Conservation (phyloP, 2,113 vertebrate species). For the Polyodon spathula region DNA sequence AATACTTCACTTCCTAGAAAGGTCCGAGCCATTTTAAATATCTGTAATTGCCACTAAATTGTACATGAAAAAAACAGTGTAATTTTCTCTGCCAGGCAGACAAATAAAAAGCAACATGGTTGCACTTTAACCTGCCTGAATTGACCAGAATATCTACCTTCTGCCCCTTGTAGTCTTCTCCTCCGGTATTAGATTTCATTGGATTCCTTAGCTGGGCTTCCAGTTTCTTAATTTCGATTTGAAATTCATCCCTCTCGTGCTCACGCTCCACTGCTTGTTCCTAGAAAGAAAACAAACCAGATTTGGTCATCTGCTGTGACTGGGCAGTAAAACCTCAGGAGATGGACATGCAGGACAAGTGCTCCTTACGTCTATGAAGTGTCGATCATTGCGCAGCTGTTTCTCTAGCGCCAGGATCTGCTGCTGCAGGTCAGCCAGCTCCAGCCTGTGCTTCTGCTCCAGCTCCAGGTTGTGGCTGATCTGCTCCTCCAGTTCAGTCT, state of each 20-base stretch:
- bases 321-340: neutral
- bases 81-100: too few relatives aligned
- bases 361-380: conserved; percentile 83
- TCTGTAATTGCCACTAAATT: too few relatives aligned
- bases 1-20: too few relatives aligned
- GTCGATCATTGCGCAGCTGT: conserved; percentile 78
- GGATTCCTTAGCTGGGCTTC: conserved; percentile 69
- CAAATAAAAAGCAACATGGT: too few relatives aligned
- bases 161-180: conserved; percentile 44
- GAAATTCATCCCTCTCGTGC: conserved; percentile 90
- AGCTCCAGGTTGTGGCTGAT: conserved; percentile 56
- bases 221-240: conserved; percentile 82
- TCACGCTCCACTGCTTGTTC: conserved; percentile 88
- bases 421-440: conserved; percentile 68
- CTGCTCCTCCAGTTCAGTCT: conserved; percentile 82
- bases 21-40: too few relatives aligned
- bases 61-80: too few relatives aligned
- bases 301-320: neutral
- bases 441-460: conserved; percentile 52
- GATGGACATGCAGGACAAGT: neutral
- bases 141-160: conserved; percentile 48
- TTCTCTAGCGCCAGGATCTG: conserved; percentile 80
- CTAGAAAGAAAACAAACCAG: conserved; percentile 37
- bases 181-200: conserved; percentile 34
- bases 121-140: too few relatives aligned